Base-by-base conservation (phyloP, 1,140 invertebrate species). In the Drosophila baimaii region DNA sequence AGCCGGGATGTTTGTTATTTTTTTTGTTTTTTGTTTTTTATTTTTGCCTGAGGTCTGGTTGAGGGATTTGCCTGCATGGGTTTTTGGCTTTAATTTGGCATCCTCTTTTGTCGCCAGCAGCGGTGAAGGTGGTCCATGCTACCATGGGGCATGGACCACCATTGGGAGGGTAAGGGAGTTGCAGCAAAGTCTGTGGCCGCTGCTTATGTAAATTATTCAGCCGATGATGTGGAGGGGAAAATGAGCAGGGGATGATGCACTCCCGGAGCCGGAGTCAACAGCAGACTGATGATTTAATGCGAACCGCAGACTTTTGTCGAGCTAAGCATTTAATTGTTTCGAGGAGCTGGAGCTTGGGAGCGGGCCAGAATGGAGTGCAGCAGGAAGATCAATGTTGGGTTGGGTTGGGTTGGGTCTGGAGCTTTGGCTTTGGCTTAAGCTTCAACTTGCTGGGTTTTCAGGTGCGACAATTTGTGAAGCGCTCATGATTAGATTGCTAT, bases 291-390 rank as follows among this genome's bases (percentile, higher is more conserved):
- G 85, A 89, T 89, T 89, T 89, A 89, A 89, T 90, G 85, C 85
- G 77, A 81, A 78, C 85, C 85, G 81, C 84, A 89, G 84, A 89
- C 84, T 89, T 88, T 88, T 90, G 85, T 78, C 73, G 74, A 89
- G 81, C 81, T 89, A 89, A 89, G 84, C 84, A 89, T 89, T 89
- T 89, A 89, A 89, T 89, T 90, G 84, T 89, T 90, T 90, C 51
- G 77, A 49, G 75, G 70, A 71, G 84, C 44, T 56, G 41, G n/a
- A n/a, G 46, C 75, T 73, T 62, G 47, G 43, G 33, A 62, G 47
- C 25, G 29, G 43, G 35, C 8, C 8, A 5, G n/a, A 12, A 4
- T 25, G 23, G 31, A 37, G 21, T 59, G 44, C 64, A 17, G 33
- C 49, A 8, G 25, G 21, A 10, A 21, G 64, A 56, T 70, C 65